phyloP scores from a whole-genome alignment of 2,113 vertebrate species.

The Halcyon malimbica region DNA sequence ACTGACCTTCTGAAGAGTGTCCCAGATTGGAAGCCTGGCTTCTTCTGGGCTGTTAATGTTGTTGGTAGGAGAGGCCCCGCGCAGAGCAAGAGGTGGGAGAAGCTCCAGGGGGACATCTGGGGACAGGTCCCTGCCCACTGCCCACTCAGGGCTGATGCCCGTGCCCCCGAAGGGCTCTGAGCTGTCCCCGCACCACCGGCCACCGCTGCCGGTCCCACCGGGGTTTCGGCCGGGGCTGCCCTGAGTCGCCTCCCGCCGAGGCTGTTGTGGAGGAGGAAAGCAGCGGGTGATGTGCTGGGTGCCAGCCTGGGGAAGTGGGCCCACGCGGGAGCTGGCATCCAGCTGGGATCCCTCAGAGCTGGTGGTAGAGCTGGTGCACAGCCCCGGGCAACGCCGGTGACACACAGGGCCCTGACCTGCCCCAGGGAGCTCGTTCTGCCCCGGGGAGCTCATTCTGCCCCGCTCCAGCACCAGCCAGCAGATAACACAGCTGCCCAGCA shows the following conservation, averaged over 20 bases:
- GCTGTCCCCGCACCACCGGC: neutral
- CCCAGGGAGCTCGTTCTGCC: neutral
- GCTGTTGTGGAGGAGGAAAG: neutral
- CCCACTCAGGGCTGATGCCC: neutral
- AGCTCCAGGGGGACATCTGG: neutral
- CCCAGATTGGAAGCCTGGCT: neutral
- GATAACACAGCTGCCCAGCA: accelerated
- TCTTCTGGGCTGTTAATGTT: neutral
- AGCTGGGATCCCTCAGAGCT: neutral
- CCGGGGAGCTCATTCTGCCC: neutral
- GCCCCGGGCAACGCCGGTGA: neutral
- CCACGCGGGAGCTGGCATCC: neutral
- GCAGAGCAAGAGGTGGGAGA: neutral
- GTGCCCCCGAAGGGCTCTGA: too few relatives aligned
- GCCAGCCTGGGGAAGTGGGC: neutral
- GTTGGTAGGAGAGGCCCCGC: neutral
- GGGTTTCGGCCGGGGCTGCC: too few relatives aligned
- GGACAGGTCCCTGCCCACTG: neutral
- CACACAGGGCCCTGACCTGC: accelerated
- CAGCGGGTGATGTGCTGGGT: neutral
- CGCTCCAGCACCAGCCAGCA: neutral
- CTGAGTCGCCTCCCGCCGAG: accelerated
- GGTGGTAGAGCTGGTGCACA: neutral
- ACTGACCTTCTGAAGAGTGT: neutral
- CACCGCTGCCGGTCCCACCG: accelerated